Conservation (phyloP, 1,140 invertebrate genomes). For the Bombus soroeensis region DNA sequence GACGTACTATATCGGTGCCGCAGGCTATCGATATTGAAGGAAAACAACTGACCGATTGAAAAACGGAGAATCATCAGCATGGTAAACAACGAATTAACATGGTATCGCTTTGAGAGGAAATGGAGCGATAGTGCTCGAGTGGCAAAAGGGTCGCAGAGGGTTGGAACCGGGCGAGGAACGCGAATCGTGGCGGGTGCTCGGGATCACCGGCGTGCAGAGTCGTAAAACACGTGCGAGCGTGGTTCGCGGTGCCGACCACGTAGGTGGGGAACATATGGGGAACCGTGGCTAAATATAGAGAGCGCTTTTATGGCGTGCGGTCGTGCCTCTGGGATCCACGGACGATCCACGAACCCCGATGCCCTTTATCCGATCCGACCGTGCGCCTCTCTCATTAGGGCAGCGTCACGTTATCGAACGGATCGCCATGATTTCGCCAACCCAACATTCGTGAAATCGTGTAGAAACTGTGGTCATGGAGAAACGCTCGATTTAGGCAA, state of each 20-base stretch:
- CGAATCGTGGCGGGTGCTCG: slow-evolving; percentile 1
- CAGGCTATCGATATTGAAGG: no score
- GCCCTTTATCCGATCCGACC: slow-evolving; percentile 58
- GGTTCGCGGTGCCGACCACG: slow-evolving; percentile 6
- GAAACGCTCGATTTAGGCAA: no score
- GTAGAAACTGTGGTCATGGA: not conserved
- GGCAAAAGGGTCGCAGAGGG: slow-evolving; percentile 23
- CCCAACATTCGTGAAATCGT: not conserved
- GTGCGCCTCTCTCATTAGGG: slow-evolving; percentile 62
- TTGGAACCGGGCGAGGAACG: slow-evolving; percentile 10
- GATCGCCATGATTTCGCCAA: slow-evolving; percentile 53
- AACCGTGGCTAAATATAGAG: slow-evolving; percentile 67
- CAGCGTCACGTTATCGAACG: slow-evolving; percentile 42
- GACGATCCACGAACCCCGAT: slow-evolving; percentile 62
- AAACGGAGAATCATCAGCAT: not conserved
- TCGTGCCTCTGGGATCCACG: slow-evolving; percentile 53
- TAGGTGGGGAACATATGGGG: slow-evolving; percentile 53
- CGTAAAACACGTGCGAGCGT: slow-evolving; percentile 55
- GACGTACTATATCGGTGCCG: no score
- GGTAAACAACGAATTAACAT: slow-evolving; percentile 1
- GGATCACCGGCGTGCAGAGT: slow-evolving; percentile 3
- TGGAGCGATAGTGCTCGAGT: not conserved
- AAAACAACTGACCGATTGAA: no score
- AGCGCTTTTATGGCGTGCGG: slow-evolving; percentile 66
- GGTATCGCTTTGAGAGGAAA: not conserved